Evolutionary conservation across 2,113 vertebrate genomes (phyloP).

Genomic region (Macrotis lagotis): DNA sequence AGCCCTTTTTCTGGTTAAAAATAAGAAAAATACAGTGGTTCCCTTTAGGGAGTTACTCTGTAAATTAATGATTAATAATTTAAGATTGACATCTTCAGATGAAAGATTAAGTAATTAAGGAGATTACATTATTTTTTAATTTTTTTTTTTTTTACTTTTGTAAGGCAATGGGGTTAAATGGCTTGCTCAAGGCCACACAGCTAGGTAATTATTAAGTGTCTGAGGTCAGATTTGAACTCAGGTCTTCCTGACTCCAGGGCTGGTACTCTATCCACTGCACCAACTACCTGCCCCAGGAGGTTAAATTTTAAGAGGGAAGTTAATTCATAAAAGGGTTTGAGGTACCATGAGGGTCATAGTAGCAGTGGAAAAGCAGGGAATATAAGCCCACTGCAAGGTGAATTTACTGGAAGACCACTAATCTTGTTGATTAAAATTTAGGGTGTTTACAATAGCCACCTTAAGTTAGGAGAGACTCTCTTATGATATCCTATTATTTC

Average conservation of each 20-base stretch:
- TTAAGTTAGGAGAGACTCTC: neutral
- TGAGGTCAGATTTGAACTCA: no score
- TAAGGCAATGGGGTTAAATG: no score
- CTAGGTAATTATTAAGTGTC: no score
- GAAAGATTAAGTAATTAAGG: conserved; percentile 58
- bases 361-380: conserved; percentile 1
- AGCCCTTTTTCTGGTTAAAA: neutral
- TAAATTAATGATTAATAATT: conserved; percentile 5
- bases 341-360: neutral
- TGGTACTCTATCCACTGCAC: no score
- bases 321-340: no score
- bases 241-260: no score
- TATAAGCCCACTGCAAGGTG: conserved; percentile 6
- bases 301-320: no score
- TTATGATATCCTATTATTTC: conserved; percentile 48
- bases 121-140: no score
- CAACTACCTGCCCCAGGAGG: no score
- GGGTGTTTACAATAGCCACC: neutral
- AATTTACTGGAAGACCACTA: conserved; percentile 19
- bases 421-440: conserved; percentile 4
- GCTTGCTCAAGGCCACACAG: no score
- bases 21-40: neutral
- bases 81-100: conserved; percentile 44
- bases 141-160: no score
- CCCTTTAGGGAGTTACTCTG: neutral